Conservation (phyloP, 2,888 invertebrate species). For the Drosophila suboccidentalis region DNA sequence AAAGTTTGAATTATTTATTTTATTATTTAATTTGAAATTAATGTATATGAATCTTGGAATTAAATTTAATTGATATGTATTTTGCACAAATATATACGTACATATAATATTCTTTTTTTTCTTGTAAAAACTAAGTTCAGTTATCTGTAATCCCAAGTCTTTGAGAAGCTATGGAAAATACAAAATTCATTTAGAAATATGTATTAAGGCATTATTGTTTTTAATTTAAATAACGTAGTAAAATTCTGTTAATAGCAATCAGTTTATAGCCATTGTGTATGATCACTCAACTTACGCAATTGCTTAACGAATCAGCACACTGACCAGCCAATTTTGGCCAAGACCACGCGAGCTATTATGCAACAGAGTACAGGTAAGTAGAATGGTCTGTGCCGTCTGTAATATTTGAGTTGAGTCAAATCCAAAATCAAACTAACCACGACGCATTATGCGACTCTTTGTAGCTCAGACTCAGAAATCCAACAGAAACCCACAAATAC, state of each 20-base stretch:
- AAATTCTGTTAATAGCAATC: neutral
- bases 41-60: no score
- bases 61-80: no score
- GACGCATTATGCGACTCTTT: conserved; percentile 44
- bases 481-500: conserved; percentile 48
- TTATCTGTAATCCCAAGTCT: no score
- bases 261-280: conserved; percentile 12
- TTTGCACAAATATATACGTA: no score
- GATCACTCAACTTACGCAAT: conserved; percentile 2
- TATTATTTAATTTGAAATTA: no score
- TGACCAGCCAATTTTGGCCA: conserved; percentile 40
- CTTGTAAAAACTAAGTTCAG: no score
- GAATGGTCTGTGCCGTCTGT: conserved; percentile 17
- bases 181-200: no score
- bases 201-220: neutral
- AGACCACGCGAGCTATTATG: conserved; percentile 23
- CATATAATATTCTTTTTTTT: no score
- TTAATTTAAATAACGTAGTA: neutral
- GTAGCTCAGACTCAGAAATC: conserved; percentile 32
- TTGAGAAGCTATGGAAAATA: no score
- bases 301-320: conserved; percentile 17
- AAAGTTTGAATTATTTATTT: no score
- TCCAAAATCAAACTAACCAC: conserved; percentile 69
- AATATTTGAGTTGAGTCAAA: conserved; percentile 41
- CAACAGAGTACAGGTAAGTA: conserved; percentile 1